Evolutionary conservation across 2,888 invertebrate genomes (phyloP), one percentile per base, ranked within the genome.

Genomic region (Dysmachus trigonus): DNA sequence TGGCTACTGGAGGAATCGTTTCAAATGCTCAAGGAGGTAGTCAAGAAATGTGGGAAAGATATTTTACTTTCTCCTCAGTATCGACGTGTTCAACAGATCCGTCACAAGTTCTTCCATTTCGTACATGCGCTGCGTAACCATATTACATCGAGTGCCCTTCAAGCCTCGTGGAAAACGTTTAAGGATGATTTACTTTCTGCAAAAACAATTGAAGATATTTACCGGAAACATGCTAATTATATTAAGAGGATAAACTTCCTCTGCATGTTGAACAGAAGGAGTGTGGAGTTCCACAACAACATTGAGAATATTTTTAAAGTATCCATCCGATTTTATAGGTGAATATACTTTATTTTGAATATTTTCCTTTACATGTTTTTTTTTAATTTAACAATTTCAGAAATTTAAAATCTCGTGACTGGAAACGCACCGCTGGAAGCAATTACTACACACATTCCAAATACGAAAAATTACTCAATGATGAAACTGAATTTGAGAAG

Each of bases 21-120:
- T 91, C 92, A 94, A 93, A 94, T 93, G 88, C 88, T 96, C 47
- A 96, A 96, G 90, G 90, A 94, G 87, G 92, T 94, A 53, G 93
- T 93, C 0, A 95, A 95, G 89, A 91, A 93, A 77, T 84, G 92
- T 91, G 88, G 93, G 92, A 89, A 93, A 15, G 92, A 91, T 73
- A 91, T 95, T 0, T 91, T 94, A 5, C 90, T 92, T 13, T 95
- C 96, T 0, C 93, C 94, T 0, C 96, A 97, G 87, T 96, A 96
- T 91, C 94, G 95, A 82, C 93, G 94, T 83, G 91, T 96, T 10
- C 96, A 96, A 90, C 93, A 95, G 86, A 95, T 95, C 89, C 93
- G 96, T 0, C 95, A 96, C 89, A 93, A 95, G 27, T 95, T 97
- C 95, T 94, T 95, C 35, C 95, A 96, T 86, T 95, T 97, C 90